Conservation (phyloP, 2,888 invertebrate species). For the Drosophila meridionalis region DNA sequence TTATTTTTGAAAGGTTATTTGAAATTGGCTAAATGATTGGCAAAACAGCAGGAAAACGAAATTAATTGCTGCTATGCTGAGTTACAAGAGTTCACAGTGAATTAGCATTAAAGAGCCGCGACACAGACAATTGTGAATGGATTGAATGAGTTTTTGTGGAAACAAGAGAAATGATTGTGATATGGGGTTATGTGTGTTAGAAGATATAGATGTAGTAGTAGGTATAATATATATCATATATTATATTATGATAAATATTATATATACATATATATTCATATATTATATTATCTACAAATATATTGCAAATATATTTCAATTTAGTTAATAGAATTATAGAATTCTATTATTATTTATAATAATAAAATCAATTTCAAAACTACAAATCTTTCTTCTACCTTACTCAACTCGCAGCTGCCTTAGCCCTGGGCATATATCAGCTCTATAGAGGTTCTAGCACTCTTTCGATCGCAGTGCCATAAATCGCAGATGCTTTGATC, state of each 20-base stretch:
- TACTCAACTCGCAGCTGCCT: slow-evolving; percentile 17
- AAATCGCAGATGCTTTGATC: slow-evolving; percentile 42
- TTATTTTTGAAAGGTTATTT: slow-evolving; percentile 41
- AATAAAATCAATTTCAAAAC: no score
- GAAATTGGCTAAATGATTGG: slow-evolving; percentile 52
- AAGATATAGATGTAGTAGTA: no score
- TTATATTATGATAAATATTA: no score
- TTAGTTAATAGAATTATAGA: no score
- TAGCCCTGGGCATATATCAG: background rate
- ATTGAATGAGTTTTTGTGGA: background rate
- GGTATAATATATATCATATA: no score
- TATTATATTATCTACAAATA: no score
- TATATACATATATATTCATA: no score
- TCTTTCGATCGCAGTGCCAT: slow-evolving; percentile 9
- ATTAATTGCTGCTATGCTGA: slow-evolving; percentile 16
- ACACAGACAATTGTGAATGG: background rate
- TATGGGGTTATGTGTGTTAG: background rate
- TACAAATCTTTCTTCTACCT: no score
- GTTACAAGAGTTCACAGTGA: background rate
- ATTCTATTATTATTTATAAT: no score
- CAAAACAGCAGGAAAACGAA: slow-evolving; percentile 31
- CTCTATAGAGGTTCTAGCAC: background rate
- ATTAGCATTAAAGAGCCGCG: slow-evolving; percentile 1
- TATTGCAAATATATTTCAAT: no score
- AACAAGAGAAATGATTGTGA: no score